A percentile compares a stretch with the other conserved stretches of the same genome.
Evolutionary conservation across 2,888 invertebrate species (phyloP).

Genomic region (Dynastes hyllus): DNA sequence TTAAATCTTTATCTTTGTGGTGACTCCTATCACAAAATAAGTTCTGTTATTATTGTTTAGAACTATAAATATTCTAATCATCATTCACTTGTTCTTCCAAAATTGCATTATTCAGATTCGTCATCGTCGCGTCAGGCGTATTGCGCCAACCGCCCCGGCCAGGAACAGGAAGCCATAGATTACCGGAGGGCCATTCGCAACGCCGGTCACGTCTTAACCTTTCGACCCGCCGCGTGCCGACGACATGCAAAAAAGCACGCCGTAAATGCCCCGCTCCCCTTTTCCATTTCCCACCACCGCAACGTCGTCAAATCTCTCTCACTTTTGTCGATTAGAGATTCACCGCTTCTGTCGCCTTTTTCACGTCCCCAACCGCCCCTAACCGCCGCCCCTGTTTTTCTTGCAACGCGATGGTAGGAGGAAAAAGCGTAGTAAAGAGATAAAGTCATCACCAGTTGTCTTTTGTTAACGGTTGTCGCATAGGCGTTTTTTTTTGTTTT

Average conservation of each 20-base stretch:
- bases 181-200: constrained; percentile 52
- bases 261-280: constrained; percentile 45
- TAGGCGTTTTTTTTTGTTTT: not conserved
- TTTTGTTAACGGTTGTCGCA: not conserved
- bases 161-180: constrained; percentile 39
- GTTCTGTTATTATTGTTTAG: no score
- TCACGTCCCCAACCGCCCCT: not conserved
- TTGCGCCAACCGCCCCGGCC: not conserved
- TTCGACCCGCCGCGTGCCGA: constrained; percentile 57
- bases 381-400: constrained; percentile 1
- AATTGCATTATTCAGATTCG: constrained; percentile 59
- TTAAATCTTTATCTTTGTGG: no score
- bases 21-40: no score
- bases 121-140: no score
- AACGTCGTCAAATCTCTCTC: no score
- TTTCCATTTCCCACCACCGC: constrained; percentile 4
- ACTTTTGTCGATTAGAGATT: not conserved
- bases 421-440: constrained; percentile 7
- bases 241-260: constrained; percentile 58
- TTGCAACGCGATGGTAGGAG: not conserved
- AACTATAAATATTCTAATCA: not conserved
- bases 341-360: not conserved
- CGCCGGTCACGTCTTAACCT: constrained; percentile 57
- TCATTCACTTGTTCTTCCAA: constrained; percentile 45
- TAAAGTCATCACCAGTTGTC: constrained; percentile 34